Evolutionary conservation across 2,797 vertebrate genomes (phyloP).

Genomic region (Natrix natrix): DNA sequence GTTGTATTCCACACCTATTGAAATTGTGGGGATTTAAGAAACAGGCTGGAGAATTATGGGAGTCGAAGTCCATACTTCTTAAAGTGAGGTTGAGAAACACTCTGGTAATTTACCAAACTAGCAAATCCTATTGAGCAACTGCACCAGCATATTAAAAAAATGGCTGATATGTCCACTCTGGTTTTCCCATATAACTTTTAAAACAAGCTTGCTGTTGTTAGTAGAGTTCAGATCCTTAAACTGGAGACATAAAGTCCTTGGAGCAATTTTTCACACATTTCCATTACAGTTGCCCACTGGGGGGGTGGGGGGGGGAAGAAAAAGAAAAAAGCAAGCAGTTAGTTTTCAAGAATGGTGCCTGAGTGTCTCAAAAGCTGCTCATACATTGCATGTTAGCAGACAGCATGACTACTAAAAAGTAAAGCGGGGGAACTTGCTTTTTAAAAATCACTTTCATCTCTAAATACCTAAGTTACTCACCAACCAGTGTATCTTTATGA

Average conservation of each 20-base stretch:
- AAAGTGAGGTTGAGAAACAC: neutral
- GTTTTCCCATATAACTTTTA: conserved; percentile 15
- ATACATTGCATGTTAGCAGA: conserved; percentile 60
- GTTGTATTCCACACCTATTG: neutral
- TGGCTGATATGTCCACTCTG: conserved; percentile 21
- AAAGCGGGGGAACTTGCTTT: conserved; percentile 55
- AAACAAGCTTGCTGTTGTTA: neutral
- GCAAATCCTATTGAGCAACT: conserved; percentile 13
- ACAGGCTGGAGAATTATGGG: neutral
- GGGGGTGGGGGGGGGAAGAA: rapidly evolving
- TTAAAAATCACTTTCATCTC: conserved; percentile 57
- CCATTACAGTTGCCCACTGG: conserved; percentile 52
- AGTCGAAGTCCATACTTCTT: neutral
- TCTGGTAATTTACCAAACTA: neutral
- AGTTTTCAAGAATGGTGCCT: conserved; percentile 65
- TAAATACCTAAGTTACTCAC: conserved; percentile 50
- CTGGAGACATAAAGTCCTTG: conserved; percentile 29
- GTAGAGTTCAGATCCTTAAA: neutral
- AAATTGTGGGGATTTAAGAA: neutral
- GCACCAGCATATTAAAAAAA: conserved; percentile 34
- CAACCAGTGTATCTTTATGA: conserved; percentile 59
- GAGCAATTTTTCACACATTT: conserved; percentile 51
- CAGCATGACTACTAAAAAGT: conserved; percentile 55
- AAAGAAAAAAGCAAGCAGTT: conserved; percentile 49
- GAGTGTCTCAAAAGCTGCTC: conserved; percentile 65